phyloP scores from a whole-genome alignment of 2,797 vertebrate species.

The Lagodon rhomboides region DNA sequence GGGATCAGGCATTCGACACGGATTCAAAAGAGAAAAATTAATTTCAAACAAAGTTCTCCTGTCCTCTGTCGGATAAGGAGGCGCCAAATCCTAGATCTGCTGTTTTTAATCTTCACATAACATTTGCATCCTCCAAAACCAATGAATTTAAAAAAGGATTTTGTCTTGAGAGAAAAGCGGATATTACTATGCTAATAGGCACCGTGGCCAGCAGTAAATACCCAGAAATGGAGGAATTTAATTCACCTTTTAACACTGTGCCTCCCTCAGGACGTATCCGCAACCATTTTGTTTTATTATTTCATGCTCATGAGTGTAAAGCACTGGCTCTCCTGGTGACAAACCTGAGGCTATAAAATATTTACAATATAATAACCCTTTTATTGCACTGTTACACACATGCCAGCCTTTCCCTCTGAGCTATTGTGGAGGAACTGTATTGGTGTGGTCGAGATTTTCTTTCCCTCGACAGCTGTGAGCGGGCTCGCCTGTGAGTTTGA shows the following conservation, averaged over 20 bases:
- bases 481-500: slow-evolving; percentile 53
- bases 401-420: slow-evolving; percentile 34
- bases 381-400: slow-evolving; percentile 59
- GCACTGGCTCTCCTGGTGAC: slow-evolving; percentile 40
- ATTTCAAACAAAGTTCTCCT: slow-evolving; percentile 26
- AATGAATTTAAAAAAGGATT: slow-evolving; percentile 57
- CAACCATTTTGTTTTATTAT: slow-evolving; percentile 53
- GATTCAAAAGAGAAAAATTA: slow-evolving; percentile 30
- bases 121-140: slow-evolving; percentile 32
- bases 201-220: slow-evolving; percentile 37
- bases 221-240: slow-evolving; percentile 39
- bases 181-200: slow-evolving; percentile 47
- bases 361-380: slow-evolving; percentile 65
- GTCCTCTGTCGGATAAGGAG: slow-evolving; percentile 24
- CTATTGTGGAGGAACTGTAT: slow-evolving; percentile 13
- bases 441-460: slow-evolving; percentile 42
- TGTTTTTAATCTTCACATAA: slow-evolving; percentile 25
- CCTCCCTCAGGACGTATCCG: slow-evolving; percentile 44
- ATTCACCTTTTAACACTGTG: slow-evolving; percentile 47
- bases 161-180: slow-evolving; percentile 15
- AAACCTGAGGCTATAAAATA: slow-evolving; percentile 69
- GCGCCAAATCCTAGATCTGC: slow-evolving; percentile 23
- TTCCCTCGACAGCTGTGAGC: slow-evolving; percentile 16
- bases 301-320: slow-evolving; percentile 56
- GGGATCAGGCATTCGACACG: slow-evolving; percentile 30